Evolutionary conservation across 2,888 invertebrate species (phyloP).

Genomic region (Galerucella calmariensis): DNA sequence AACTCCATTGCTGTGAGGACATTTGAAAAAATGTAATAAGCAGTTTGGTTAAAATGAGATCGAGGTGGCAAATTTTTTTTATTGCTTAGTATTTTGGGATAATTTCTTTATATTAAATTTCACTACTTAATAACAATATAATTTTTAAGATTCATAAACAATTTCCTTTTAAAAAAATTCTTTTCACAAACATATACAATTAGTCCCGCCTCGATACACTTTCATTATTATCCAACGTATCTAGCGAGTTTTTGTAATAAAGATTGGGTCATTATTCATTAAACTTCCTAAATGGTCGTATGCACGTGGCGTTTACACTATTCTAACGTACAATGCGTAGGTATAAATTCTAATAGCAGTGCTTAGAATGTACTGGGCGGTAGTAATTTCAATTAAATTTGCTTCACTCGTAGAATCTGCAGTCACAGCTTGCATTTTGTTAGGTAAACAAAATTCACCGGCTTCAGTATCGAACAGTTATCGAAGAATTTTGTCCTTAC

Average conservation of each 20-base stretch:
- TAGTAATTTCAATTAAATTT: neutral
- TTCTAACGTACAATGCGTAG: neutral
- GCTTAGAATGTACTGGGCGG: neutral
- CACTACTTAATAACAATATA: no score
- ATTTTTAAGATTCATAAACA: no score
- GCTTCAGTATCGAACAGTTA: neutral
- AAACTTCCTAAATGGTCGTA: neutral
- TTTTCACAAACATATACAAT: neutral
- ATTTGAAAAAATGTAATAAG: neutral
- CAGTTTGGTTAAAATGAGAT: no score
- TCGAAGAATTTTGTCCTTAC: neutral
- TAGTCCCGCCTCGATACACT: neutral
- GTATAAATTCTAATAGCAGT: neutral
- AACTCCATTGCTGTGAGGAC: neutral
- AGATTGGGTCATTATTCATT: conserved; percentile 1
- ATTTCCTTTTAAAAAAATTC: neutral
- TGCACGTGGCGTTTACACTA: neutral
- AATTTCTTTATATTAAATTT: no score
- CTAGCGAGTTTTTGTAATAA: neutral
- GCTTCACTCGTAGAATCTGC: neutral
- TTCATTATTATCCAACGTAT: no score
- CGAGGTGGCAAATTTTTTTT: no score
- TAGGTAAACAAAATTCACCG: neutral
- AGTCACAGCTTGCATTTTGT: neutral
- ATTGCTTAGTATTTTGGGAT: no score